Percentiles rank a stretch among this genome's conserved stretches.
phyloP scores from a whole-genome alignment of 2,113 vertebrate species.

The Sander vitreus region DNA sequence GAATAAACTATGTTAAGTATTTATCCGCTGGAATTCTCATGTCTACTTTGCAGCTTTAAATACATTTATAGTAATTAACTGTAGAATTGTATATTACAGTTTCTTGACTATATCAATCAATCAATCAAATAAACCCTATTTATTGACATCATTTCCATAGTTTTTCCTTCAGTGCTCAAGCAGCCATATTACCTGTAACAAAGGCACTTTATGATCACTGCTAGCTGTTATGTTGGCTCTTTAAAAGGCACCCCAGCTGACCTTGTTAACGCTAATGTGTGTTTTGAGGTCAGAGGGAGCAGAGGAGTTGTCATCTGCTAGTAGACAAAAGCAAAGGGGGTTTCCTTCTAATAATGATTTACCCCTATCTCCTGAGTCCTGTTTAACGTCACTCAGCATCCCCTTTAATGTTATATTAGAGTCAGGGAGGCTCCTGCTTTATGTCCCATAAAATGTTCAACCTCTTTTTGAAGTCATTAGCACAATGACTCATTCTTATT shows the following conservation, averaged over 20 bases:
- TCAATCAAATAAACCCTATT: constrained; percentile 16
- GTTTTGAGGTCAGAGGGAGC: constrained; percentile 64
- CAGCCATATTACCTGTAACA: constrained; percentile 10
- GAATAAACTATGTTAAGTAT: constrained; percentile 27
- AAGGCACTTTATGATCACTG: constrained; percentile 21
- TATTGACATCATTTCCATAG: background rate
- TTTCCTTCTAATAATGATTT: constrained; percentile 53
- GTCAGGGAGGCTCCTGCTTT: constrained; percentile 26
- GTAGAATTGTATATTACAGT: background rate
- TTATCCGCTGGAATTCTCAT: constrained; percentile 7
- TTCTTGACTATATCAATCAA: constrained; percentile 18
- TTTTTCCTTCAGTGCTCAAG: constrained; percentile 5
- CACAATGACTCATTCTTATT: background rate
- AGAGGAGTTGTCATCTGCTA: constrained; percentile 47
- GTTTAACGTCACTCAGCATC: constrained; percentile 49
- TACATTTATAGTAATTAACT: constrained; percentile 16
- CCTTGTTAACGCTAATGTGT: constrained; percentile 67
- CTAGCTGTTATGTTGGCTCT: constrained; percentile 17
- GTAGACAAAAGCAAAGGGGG: constrained; percentile 61
- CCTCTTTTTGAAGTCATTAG: constrained; percentile 54
- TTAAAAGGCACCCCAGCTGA: constrained; percentile 43
- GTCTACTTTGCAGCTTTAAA: constrained; percentile 15
- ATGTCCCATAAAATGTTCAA: constrained; percentile 43
- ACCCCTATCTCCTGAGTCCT: constrained; percentile 42
- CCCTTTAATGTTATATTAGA: constrained; percentile 21